Evolutionary conservation across 2,797 vertebrate species (phyloP).

Genomic region (Meriones psammophilus): DNA sequence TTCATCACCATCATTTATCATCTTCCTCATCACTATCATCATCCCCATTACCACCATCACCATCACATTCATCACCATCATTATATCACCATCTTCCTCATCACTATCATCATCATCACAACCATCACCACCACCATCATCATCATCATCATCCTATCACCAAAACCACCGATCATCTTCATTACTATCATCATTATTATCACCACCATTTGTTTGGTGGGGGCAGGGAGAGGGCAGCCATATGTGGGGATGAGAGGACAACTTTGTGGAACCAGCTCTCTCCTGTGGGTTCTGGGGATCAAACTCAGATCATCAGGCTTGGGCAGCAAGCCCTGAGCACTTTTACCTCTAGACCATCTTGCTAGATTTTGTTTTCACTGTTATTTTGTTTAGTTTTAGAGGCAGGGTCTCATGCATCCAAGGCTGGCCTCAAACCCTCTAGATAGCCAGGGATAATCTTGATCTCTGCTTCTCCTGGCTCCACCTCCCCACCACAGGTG

Average conservation of each 20-base stretch:
- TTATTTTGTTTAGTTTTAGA: not conserved
- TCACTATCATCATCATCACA: rapidly evolving
- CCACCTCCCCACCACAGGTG: not conserved
- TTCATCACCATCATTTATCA: too few relatives aligned
- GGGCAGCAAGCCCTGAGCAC: not conserved
- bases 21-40: too few relatives aligned
- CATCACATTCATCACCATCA: rapidly evolving
- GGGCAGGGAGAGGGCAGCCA: not conserved
- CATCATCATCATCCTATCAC: not conserved
- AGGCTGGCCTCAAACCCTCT: not conserved
- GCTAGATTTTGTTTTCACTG: not conserved
- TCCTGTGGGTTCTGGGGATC: not conserved
- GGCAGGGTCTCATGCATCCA: not conserved
- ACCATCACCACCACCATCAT: rapidly evolving
- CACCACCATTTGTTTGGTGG: not conserved
- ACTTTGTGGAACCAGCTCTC: not conserved
- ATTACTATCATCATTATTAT: not conserved
- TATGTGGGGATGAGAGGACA: not conserved
- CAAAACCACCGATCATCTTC: rapidly evolving
- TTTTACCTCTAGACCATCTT: not conserved
- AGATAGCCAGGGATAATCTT: not conserved
- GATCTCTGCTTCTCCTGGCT: not conserved
- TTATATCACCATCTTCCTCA: not conserved
- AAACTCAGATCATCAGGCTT: not conserved
- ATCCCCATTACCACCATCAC: rapidly evolving